These are phyloP conservation scores for Eumaeus atala DNA, from an alignment of 1,140 invertebrate genomes.

Conservation along the genomic window DNA sequence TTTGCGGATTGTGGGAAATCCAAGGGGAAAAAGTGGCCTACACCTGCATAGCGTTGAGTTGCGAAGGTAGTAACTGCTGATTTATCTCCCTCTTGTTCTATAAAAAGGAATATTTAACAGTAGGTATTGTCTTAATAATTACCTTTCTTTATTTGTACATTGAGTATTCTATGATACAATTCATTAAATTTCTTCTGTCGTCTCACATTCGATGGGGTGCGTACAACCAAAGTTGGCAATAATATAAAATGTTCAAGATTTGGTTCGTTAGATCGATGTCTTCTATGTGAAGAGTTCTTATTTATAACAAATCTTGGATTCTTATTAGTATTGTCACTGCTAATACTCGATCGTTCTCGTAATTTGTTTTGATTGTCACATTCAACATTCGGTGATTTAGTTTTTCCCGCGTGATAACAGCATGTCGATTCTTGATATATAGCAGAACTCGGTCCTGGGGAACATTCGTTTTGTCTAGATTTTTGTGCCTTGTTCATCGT, in stretches of 20 bases:
- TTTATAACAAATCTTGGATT: conserved; percentile 48
- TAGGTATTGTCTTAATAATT: neutral
- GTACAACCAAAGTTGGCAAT: conserved; percentile 58
- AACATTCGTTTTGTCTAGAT: conserved; percentile 35
- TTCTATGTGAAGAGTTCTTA: conserved; percentile 46
- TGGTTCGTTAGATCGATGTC: conserved; percentile 35
- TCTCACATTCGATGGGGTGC: conserved; percentile 64
- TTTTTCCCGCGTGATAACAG: conserved; percentile 43
- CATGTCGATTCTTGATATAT: conserved; percentile 38
- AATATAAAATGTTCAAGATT: conserved; percentile 62
- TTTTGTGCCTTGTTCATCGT: conserved; percentile 14
- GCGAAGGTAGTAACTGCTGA: too few relatives aligned
- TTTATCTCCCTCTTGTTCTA: too few relatives aligned
- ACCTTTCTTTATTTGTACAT: conserved; percentile 42
- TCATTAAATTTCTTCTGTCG: conserved; percentile 64
- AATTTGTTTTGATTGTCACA: conserved; percentile 3
- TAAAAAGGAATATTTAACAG: too few relatives aligned
- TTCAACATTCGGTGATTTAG: conserved; percentile 24
- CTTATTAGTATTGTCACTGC: conserved; percentile 33
- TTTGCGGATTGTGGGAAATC: too few relatives aligned
- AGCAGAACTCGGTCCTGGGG: conserved; percentile 47
- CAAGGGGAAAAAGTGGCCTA: too few relatives aligned
- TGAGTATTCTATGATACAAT: conserved; percentile 59
- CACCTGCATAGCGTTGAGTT: too few relatives aligned
- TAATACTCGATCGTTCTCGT: conserved; percentile 33